These are phyloP conservation scores for Gephyroberyx darwinii DNA, from an alignment of 2,797 vertebrate genomes.

Conservation along the genomic window DNA sequence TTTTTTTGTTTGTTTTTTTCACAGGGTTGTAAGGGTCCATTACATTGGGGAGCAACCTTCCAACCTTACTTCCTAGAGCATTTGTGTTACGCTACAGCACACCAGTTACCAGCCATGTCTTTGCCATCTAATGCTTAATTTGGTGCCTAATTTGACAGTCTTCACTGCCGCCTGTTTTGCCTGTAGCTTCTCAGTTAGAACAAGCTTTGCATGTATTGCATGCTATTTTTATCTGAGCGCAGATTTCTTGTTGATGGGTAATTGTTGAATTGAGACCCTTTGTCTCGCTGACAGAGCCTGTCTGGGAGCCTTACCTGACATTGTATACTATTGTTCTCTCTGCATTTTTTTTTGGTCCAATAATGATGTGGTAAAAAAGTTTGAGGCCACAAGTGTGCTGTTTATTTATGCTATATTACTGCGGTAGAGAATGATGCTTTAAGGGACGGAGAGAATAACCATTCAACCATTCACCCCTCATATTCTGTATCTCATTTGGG, in stretches of 20 bases:
- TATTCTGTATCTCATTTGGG: conserved; percentile 41
- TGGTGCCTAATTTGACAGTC: conserved; percentile 74
- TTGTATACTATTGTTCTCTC: conserved; percentile 9
- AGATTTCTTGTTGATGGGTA: conserved; percentile 68
- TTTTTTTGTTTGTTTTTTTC: conserved; percentile 28
- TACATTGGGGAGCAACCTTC: conserved; percentile 53
- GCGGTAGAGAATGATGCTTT: not conserved
- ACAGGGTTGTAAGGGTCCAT: conserved; percentile 54
- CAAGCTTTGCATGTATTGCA: conserved; percentile 55
- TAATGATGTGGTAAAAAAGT: conserved; percentile 39
- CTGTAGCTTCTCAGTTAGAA: conserved; percentile 64
- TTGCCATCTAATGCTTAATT: conserved; percentile 73
- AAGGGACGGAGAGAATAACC: conserved; percentile 23
- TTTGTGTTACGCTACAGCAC: conserved; percentile 51
- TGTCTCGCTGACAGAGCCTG: conserved; percentile 45
- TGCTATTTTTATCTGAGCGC: conserved; percentile 66
- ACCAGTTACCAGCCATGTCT: conserved; percentile 58
- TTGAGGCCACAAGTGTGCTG: conserved; percentile 8
- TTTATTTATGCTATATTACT: conserved; percentile 28
- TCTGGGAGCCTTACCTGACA: conserved; percentile 43
- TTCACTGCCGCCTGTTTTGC: conserved; percentile 58
- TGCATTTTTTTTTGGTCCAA: not conserved
- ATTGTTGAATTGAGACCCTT: conserved; percentile 59
- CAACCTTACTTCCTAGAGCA: conserved; percentile 46
- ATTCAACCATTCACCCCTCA: conserved; percentile 17